phyloP scores from a whole-genome alignment of 1,140 invertebrate species.

The Diorhabda sublineata region DNA sequence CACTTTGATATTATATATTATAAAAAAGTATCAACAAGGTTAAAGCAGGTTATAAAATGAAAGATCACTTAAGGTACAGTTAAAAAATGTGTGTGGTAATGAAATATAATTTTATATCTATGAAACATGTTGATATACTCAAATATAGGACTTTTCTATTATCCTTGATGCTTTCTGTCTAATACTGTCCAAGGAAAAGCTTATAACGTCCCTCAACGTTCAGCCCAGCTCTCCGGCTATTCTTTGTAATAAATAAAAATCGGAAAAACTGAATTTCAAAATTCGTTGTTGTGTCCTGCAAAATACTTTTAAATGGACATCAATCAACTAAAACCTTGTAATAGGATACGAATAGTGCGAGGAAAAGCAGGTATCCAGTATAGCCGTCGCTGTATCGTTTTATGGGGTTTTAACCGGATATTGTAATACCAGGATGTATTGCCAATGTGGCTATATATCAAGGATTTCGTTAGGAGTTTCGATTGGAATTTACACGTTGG shows the following conservation, averaged over 20 bases:
- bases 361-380: conserved; percentile 3
- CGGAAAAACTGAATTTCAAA: neutral
- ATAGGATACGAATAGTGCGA: conserved; percentile 29
- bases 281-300: neutral
- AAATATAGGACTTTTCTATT: no score
- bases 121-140: no score
- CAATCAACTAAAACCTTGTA: conserved; percentile 33
- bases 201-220: no score
- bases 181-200: no score
- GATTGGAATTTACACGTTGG: conserved; percentile 44
- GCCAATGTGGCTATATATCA: conserved; percentile 40
- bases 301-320: conserved; percentile 18
- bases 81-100: no score
- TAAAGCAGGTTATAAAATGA: no score
- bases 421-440: conserved; percentile 27
- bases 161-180: no score
- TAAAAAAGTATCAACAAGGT: no score
- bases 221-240: neutral
- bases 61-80: no score
- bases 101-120: no score
- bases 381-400: conserved; percentile 14
- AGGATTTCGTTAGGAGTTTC: conserved; percentile 37
- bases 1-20: no score
- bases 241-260: neutral
- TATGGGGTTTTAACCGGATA: conserved; percentile 17